Evolutionary conservation across 2,888 invertebrate genomes (phyloP).

Genomic region (Euphydryas editha): DNA sequence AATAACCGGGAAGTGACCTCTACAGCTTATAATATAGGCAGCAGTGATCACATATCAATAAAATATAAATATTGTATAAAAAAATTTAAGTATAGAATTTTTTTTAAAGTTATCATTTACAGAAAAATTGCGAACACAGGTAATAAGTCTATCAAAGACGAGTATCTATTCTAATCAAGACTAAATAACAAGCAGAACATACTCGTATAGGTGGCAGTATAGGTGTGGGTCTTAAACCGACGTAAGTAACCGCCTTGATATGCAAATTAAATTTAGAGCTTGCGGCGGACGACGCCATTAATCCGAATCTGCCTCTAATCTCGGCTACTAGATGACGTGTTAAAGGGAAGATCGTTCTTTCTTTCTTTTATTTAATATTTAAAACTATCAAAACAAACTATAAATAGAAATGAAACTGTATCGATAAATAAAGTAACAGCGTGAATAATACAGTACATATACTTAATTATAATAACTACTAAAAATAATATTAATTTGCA

Average conservation of each 20-base stretch:
- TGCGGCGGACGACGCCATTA: slow-evolving; percentile 49
- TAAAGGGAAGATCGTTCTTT: slow-evolving; percentile 27
- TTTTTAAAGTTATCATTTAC: no score
- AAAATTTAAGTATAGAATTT: no score
- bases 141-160: not conserved
- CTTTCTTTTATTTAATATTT: not conserved
- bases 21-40: no score
- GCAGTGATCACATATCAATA: no score
- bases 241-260: slow-evolving; percentile 41
- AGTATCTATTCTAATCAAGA: slow-evolving; percentile 8
- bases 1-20: no score
- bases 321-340: slow-evolving; percentile 39
- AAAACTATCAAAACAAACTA: not conserved
- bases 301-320: slow-evolving; percentile 51
- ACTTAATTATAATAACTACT: no score
- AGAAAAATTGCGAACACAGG: not conserved
- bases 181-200: slow-evolving; percentile 17
- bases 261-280: slow-evolving; percentile 50
- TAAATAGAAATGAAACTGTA: not conserved
- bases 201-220: slow-evolving; percentile 5
- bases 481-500: no score
- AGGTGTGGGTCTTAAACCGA: slow-evolving; percentile 19
- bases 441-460: no score
- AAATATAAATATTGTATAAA: no score
- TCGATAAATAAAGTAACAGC: no score